phyloP scores from a whole-genome alignment of 2,113 vertebrate species.

The Egretta garzetta region DNA sequence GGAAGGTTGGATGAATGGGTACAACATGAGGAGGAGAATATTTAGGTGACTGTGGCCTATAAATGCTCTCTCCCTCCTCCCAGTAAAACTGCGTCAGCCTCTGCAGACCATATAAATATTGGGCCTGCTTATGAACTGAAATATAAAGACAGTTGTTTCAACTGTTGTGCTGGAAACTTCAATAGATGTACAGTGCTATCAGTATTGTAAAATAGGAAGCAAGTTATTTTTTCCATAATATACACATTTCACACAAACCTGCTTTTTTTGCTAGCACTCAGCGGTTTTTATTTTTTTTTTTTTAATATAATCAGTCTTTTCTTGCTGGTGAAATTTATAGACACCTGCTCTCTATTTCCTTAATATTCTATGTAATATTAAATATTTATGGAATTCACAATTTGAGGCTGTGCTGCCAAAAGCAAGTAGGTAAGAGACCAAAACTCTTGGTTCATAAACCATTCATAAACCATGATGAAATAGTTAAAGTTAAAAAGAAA shows the following conservation, averaged over 20 bases:
- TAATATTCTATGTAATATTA: slow-evolving; percentile 64
- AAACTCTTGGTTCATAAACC: slow-evolving; percentile 21
- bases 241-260: not conserved
- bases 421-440: slow-evolving; percentile 42
- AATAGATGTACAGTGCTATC: not conserved
- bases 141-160: not conserved
- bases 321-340: slow-evolving; percentile 41
- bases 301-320: slow-evolving; percentile 2
- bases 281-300: not conserved
- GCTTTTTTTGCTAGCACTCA: not conserved
- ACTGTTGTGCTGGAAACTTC: not conserved
- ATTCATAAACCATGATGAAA: slow-evolving; percentile 9
- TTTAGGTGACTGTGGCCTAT: not conserved
- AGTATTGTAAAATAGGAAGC: not conserved
- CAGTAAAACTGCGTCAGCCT: not conserved
- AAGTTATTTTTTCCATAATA: not conserved
- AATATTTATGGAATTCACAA: slow-evolving; percentile 65
- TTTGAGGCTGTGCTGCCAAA: slow-evolving; percentile 37
- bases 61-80: rapidly evolving
- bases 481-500: not conserved
- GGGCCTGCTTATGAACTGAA: not conserved
- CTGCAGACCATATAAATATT: not conserved
- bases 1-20: not conserved
- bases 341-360: slow-evolving; percentile 40
- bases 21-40: not conserved